Evolutionary conservation across 2,797 vertebrate species (phyloP), one percentile per base, ranked within the genome.

Genomic region (Malurus splendens): DNA sequence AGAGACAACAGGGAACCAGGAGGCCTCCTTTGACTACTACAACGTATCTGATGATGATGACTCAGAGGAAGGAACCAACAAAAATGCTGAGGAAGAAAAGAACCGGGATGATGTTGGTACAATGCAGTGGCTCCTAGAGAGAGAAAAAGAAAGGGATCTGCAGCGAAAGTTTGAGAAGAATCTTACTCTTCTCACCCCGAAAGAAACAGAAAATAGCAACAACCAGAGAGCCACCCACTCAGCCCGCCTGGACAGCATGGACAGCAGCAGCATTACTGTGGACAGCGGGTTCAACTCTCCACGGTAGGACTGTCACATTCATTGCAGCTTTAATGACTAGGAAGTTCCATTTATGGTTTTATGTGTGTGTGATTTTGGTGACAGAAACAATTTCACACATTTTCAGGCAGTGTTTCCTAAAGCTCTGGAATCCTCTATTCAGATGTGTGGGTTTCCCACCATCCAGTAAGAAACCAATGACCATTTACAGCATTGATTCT

Each of bases 201-300:
- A 99, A 97, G 99, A 99, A 97, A 98, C 97, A 1, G 99, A 99
- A 89, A 99, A 98, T 93, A 98, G 97, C 97, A 98, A 97, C 98
- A 98, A 96, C 96, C 98, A 99, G 97, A 98, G 99, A 95, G 98
- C 98, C 22, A 98, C 98, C 25, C 99, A 99, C 89, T 99, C 99
- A 6, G 98, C 98, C 45, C 97, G 99, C 60, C 98, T 99, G 57
- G 99, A 99, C 97, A 99, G 99, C 96, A 99, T 99, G 98, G 99
- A 99, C 97, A 99, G 99, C 96, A 99, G 99, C 98, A 99, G 99
- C 41, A 98, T 99, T 94, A 99, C 99, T 30, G 99, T 99, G 91
- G 99, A 99, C 97, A 99, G 99, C 96, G 99, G 99, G 96, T 99
- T 99, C 98, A 99, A 99, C 97, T 99, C 99, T 72, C 99, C 99